Evolutionary conservation across 2,113 vertebrate species (phyloP).

Genomic region (Pleuronectes platessa): DNA sequence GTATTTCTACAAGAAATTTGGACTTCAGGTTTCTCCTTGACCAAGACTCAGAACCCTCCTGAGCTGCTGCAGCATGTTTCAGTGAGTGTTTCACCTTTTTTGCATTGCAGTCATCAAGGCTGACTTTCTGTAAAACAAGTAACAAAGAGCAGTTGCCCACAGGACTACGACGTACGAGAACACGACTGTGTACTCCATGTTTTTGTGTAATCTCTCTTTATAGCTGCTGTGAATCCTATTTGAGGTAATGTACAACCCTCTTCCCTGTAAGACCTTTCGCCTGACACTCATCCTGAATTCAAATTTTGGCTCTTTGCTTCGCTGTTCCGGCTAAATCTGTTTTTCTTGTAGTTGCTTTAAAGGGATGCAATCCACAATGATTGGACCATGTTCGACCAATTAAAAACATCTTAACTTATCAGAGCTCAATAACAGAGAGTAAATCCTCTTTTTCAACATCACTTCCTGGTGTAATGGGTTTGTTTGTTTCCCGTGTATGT

Average conservation of each 20-base stretch:
- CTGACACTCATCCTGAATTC: constrained; percentile 37
- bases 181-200: constrained; percentile 48
- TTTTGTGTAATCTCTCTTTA: constrained; percentile 66
- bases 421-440: neutral
- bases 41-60: neutral
- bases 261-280: too few species aligned
- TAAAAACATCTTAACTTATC: constrained; percentile 11
- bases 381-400: constrained; percentile 17
- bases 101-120: neutral
- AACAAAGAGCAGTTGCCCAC: constrained; percentile 20
- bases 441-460: neutral
- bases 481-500: neutral
- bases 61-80: neutral
- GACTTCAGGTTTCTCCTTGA: neutral
- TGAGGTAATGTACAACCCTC: constrained; percentile 20
- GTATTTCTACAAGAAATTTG: too few species aligned
- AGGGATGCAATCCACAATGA: neutral
- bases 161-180: constrained; percentile 51
- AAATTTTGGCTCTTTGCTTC: constrained; percentile 28
- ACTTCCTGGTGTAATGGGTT: neutral
- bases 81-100: neutral
- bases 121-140: constrained; percentile 1
- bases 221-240: constrained; percentile 72
- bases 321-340: constrained; percentile 8
- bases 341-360: constrained; percentile 16